Evolutionary conservation across 2,113 vertebrate genomes (phyloP).

Genomic region (Anguilla japonica): DNA sequence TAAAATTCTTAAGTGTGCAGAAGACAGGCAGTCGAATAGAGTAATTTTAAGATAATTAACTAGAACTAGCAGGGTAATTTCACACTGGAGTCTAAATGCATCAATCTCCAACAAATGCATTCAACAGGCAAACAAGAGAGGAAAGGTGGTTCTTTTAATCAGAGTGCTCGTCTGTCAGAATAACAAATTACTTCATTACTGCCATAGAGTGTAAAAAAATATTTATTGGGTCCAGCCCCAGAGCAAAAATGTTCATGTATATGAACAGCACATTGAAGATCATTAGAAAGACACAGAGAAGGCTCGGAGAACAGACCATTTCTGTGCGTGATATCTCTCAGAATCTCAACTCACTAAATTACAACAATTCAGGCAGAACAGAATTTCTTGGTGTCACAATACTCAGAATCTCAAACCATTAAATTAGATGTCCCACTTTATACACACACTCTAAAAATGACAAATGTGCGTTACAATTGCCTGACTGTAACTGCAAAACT

Average conservation of each 20-base stretch:
- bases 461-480: too few relatives aligned
- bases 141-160: not conserved
- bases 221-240: not conserved
- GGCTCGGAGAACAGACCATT: too few relatives aligned
- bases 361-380: not conserved
- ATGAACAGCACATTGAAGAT: not conserved
- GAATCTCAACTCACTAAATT: not conserved
- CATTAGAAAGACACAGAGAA: not conserved
- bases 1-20: not conserved
- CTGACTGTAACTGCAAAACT: too few relatives aligned
- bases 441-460: not conserved
- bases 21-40: not conserved
- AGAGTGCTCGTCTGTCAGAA: not conserved
- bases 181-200: not conserved
- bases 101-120: not conserved
- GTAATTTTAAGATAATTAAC: not conserved
- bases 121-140: not conserved
- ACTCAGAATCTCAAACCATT: not conserved
- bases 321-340: too few relatives aligned
- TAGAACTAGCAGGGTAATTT: not conserved
- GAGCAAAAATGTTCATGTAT: slow-evolving; percentile 1
- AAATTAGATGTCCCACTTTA: not conserved
- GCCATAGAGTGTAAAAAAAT: not conserved
- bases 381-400: too few relatives aligned
- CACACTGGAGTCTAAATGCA: not conserved